phyloP scores from a whole-genome alignment of 2,888 invertebrate genomes.

The Cylloceria caligata region DNA sequence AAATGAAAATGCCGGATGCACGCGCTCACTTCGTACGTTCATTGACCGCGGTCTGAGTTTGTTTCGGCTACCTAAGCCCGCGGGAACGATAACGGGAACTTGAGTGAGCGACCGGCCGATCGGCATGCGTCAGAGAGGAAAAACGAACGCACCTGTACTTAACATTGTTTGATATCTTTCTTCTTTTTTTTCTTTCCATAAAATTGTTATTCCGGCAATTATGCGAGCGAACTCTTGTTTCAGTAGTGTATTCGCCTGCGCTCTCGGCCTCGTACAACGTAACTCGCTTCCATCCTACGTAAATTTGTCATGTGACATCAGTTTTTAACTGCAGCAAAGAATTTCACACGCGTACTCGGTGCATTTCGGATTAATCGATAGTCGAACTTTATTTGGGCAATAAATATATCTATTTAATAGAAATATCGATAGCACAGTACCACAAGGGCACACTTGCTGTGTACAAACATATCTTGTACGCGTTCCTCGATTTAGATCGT shows the following conservation, averaged over 20 bases:
- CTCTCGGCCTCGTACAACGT: not conserved
- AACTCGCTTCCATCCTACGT: not conserved
- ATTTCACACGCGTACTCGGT: not conserved
- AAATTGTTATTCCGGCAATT: slow-evolving; percentile 46
- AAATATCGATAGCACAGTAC: too few species aligned
- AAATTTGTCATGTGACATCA: slow-evolving; percentile 1
- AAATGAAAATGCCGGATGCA: not conserved
- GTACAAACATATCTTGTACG: too few species aligned
- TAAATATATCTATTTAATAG: too few species aligned
- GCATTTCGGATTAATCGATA: slow-evolving; percentile 5
- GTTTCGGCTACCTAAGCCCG: not conserved
- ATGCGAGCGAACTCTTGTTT: slow-evolving; percentile 18
- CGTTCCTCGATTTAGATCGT: too few species aligned
- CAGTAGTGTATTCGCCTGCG: not conserved
- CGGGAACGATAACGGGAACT: slow-evolving; percentile 55
- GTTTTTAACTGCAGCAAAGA: not conserved
- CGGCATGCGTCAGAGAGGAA: slow-evolving; percentile 5
- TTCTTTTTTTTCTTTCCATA: slow-evolving; percentile 7
- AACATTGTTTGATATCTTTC: too few species aligned
- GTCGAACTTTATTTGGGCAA: too few species aligned
- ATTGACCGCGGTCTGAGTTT: too few species aligned
- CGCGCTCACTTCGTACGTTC: not conserved
- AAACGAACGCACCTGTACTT: slow-evolving; percentile 12
- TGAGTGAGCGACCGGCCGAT: slow-evolving; percentile 18
- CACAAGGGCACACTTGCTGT: too few species aligned